Percentiles rank a stretch among this genome's conserved stretches.
phyloP scores from a whole-genome alignment of 2,113 vertebrate genomes.

The Centrocercus urophasianus region DNA sequence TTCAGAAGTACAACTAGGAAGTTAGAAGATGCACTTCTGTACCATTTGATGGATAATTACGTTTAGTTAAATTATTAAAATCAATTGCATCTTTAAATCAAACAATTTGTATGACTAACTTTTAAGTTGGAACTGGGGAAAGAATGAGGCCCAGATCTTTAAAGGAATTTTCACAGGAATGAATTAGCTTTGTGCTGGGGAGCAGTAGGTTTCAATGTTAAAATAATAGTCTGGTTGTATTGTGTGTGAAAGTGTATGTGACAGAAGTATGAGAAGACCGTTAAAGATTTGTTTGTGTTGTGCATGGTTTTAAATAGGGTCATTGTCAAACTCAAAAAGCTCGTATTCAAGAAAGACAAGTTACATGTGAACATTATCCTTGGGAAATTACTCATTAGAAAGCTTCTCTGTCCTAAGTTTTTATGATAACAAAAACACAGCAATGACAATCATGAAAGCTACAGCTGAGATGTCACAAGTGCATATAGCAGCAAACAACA shows the following conservation, averaged over 20 bases:
- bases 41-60: not conserved
- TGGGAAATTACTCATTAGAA: conserved; percentile 22
- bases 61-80: not conserved
- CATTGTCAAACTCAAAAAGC: not conserved
- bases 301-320: not conserved
- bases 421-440: conserved; percentile 22
- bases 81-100: not conserved
- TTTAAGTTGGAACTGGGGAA: not conserved
- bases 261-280: not conserved
- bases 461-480: conserved; percentile 23
- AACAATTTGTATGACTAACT: not conserved
- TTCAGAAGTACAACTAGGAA: not conserved
- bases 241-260: not conserved
- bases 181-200: not conserved
- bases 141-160: not conserved
- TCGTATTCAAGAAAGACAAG: not conserved
- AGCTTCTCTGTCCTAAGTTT: not conserved
- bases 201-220: not conserved
- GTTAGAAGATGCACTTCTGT: not conserved
- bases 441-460: not conserved
- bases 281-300: not conserved
- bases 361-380: not conserved
- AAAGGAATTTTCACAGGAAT: not conserved
- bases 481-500: not conserved
- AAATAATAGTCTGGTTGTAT: not conserved